Percentiles rank a stretch among this genome's conserved stretches.
Evolutionary conservation across 2,888 invertebrate genomes (phyloP).

Genomic region (Aphidoletes aphidimyza): DNA sequence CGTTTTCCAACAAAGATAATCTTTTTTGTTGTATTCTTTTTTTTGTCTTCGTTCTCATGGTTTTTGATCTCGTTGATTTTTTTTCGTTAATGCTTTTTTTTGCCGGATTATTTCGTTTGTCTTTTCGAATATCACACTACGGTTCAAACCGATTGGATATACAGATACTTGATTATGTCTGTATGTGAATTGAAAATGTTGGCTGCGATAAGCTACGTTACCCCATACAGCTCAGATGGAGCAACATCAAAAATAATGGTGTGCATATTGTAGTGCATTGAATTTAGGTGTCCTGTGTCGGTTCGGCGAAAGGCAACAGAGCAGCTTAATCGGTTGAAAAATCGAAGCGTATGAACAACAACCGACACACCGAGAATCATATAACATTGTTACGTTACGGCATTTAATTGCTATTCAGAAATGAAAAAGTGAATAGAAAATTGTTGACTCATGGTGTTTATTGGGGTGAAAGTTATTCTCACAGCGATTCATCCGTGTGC

Average conservation of each 20-base stretch:
- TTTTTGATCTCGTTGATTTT: neutral
- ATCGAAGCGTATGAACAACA: neutral
- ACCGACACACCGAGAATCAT: conserved; percentile 2
- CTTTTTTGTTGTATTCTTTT: neutral
- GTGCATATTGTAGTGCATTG: neutral
- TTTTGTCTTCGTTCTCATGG: neutral
- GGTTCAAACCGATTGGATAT: conserved; percentile 2
- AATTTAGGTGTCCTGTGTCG: neutral
- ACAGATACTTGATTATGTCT: neutral
- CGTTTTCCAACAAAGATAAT: conserved; percentile 19
- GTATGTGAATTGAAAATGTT: neutral
- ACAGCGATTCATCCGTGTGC: neutral
- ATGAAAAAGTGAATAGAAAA: conserved; percentile 37
- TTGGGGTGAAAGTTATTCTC: neutral
- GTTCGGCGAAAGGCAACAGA: too few species aligned
- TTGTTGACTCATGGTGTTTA: conserved; percentile 52
- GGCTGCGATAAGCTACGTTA: conserved; percentile 19
- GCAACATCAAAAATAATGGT: neutral
- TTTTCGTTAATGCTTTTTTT: neutral
- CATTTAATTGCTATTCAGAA: neutral
- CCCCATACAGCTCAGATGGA: too few species aligned
- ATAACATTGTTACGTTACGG: neutral
- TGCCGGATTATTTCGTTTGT: neutral
- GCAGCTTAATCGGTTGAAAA: neutral
- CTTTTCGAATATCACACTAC: conserved; percentile 10